Evolutionary conservation across 2,113 vertebrate species (phyloP).

Genomic region (Triplophysa tibetana): DNA sequence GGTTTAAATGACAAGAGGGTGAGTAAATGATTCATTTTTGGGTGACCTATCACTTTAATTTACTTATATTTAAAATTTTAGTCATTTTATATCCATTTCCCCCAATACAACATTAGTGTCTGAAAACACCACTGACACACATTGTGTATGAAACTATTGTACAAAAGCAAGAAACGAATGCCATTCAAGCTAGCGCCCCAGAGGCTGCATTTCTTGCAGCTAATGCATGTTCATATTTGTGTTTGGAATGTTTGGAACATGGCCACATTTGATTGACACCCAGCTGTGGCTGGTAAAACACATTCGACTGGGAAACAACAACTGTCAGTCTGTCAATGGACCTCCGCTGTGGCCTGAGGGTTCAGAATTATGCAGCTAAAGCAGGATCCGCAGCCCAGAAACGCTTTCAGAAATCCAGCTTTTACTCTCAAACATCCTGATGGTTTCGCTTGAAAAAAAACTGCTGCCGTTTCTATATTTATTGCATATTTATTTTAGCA

Average conservation of each 20-base stretch:
- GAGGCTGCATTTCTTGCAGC: conserved; percentile 74
- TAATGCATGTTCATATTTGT: conserved; percentile 78
- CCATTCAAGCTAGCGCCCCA: conserved; percentile 63
- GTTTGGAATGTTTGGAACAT: conserved; percentile 82
- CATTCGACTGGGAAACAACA: conserved; percentile 75
- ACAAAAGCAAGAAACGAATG: neutral
- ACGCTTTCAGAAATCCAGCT: conserved; percentile 59
- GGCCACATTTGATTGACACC: conserved; percentile 79
- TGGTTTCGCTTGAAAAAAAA: conserved; percentile 36
- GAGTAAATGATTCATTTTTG: too few species aligned
- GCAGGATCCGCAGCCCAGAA: neutral
- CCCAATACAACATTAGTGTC: neutral
- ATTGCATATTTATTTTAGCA: neutral
- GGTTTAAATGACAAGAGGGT: too few species aligned
- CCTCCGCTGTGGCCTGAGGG: conserved; percentile 77
- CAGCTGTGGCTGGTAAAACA: conserved; percentile 80
- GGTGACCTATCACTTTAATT: too few species aligned
- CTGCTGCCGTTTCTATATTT: neutral
- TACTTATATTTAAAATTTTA: too few species aligned
- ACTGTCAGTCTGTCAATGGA: conserved; percentile 75
- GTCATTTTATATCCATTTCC: neutral
- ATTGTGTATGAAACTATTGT: neutral
- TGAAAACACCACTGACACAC: neutral
- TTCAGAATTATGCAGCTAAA: conserved; percentile 62
- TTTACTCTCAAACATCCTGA: conserved; percentile 62